Conservation (phyloP, 2,888 invertebrate species). For the Epinotia nisella region DNA sequence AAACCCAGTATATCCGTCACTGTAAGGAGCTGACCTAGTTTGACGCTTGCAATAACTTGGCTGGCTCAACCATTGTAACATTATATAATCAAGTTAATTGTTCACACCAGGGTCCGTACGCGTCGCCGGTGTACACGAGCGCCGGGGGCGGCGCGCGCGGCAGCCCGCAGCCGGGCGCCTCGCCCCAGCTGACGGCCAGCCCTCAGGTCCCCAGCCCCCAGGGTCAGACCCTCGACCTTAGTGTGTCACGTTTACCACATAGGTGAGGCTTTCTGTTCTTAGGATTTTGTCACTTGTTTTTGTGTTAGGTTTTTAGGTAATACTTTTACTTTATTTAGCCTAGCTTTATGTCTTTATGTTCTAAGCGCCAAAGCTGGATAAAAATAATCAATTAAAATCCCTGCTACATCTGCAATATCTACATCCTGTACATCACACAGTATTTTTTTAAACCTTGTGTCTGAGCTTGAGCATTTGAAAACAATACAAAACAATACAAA, state of each 20-base stretch:
- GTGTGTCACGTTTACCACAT: constrained; percentile 93
- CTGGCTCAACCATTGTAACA: not conserved
- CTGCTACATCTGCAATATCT: not conserved
- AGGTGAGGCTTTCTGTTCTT: constrained; percentile 85
- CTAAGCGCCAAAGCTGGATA: not conserved
- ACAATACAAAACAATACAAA: too few species aligned
- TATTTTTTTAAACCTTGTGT: too few species aligned
- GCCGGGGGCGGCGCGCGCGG: constrained; percentile 88
- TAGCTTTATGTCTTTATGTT: too few species aligned
- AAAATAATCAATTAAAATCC: not conserved
- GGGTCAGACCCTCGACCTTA: constrained; percentile 95
- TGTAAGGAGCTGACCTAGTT: not conserved
- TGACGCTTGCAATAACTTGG: constrained; percentile 6
- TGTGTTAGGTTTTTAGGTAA: not conserved
- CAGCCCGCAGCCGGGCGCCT: constrained; percentile 93
- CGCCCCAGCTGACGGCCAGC: constrained; percentile 92
- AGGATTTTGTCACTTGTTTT: constrained; percentile 40
- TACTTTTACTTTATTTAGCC: not conserved
- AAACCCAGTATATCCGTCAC: not conserved
- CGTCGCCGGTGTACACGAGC: constrained; percentile 90
- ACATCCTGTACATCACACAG: too few species aligned
- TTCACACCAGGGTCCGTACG: constrained; percentile 86
- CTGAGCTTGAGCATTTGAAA: too few species aligned
- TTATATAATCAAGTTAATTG: constrained; percentile 20
- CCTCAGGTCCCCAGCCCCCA: constrained; percentile 96